phyloP scores from a whole-genome alignment of 1,140 invertebrate species.

The Drosophila lacteicornis region DNA sequence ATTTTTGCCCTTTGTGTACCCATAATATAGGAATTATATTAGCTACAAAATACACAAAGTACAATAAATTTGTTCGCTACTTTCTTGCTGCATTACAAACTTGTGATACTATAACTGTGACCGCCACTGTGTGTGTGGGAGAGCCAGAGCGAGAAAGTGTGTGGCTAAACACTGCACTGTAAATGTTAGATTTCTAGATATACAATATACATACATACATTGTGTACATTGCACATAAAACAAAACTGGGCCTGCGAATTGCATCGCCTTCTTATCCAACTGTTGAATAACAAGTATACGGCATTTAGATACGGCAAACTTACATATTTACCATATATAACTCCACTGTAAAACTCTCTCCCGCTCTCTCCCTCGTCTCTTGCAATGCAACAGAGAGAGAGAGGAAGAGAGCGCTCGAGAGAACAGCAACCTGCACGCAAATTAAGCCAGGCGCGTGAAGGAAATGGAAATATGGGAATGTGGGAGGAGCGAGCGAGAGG shows the following conservation, averaged over 20 bases:
- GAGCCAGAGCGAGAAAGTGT: not conserved
- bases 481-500: not conserved
- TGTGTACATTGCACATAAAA: not conserved
- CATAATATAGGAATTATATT: not conserved
- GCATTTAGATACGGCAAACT: not conserved
- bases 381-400: constrained; percentile 9
- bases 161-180: not conserved
- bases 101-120: not conserved
- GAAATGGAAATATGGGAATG: not conserved
- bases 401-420: not conserved
- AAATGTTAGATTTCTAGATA: constrained; percentile 13
- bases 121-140: constrained; percentile 9
- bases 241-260: constrained; percentile 6
- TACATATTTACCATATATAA: constrained; percentile 10
- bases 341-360: constrained; percentile 3
- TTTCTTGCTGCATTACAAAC: not conserved
- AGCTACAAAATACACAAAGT: not conserved
- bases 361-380: not conserved
- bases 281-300: constrained; percentile 37
- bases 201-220: not conserved
- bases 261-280: constrained; percentile 6
- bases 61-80: not conserved
- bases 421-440: constrained; percentile 10
- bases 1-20: too few species aligned
- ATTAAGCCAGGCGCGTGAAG: constrained; percentile 1